These are phyloP conservation scores for Benitochromis conjunctus DNA, from an alignment of 2,113 vertebrate genomes.

Conservation along the genomic window DNA sequence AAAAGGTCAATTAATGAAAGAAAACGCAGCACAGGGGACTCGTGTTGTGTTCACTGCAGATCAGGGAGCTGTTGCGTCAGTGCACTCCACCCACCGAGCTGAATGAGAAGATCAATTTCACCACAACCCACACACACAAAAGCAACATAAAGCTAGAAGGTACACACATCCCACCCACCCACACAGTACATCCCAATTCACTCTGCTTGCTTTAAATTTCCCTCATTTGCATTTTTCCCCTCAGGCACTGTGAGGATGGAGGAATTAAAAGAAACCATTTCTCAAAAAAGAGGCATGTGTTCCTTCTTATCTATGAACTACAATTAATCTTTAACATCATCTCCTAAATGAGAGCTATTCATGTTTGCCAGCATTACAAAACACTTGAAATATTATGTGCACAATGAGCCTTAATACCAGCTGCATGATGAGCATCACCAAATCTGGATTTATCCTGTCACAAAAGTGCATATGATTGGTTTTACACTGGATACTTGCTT, in stretches of 20 bases:
- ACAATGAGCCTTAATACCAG: neutral
- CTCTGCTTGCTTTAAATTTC: neutral
- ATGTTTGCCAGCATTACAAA: neutral
- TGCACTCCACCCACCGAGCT: neutral
- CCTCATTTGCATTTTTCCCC: slow-evolving; percentile 4
- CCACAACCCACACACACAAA: neutral
- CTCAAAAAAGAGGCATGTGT: neutral
- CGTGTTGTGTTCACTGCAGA: neutral
- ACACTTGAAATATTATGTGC: neutral
- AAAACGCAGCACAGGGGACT: neutral
- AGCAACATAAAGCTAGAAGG: neutral
- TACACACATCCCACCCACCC: neutral
- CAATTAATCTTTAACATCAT: neutral
- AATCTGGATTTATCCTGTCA: neutral
- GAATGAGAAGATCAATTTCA: neutral
- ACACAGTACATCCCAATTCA: neutral
- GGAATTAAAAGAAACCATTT: neutral
- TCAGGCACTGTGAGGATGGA: neutral
- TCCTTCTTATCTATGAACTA: neutral
- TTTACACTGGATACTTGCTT: neutral
- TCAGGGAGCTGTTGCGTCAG: neutral
- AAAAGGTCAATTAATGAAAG: neutral
- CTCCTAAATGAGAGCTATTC: neutral
- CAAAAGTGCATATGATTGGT: neutral
- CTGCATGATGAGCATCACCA: neutral